Conservation (phyloP, 2,888 invertebrate genomes). For the Eupeodes luniger region DNA sequence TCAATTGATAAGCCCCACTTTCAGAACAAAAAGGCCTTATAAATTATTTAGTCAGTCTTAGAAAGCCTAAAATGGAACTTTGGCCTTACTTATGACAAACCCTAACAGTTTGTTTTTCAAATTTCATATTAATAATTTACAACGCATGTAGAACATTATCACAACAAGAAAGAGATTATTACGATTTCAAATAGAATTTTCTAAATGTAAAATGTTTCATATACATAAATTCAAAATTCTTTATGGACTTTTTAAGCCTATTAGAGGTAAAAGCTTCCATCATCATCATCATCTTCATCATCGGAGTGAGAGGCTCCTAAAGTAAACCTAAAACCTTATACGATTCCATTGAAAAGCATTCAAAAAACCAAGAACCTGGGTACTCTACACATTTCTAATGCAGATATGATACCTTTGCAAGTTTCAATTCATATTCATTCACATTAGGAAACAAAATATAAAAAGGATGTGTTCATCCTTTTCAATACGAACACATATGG, state of each 20-base stretch:
- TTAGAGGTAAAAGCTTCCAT: constrained; percentile 4
- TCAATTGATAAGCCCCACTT: no score
- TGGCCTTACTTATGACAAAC: no score
- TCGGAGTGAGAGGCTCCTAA: neutral
- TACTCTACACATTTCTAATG: neutral
- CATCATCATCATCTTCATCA: no score
- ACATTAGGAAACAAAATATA: neutral
- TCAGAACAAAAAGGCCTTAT: no score
- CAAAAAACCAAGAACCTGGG: neutral
- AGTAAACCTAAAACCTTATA: neutral
- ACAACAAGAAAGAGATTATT: neutral
- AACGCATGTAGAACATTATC: neutral
- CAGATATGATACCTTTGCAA: constrained; percentile 1
- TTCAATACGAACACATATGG: neutral
- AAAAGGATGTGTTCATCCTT: neutral
- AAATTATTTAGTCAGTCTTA: no score
- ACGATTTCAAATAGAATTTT: neutral
- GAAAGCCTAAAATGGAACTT: no score
- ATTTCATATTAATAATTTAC: neutral
- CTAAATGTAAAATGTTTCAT: constrained; percentile 4
- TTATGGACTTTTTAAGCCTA: constrained; percentile 8
- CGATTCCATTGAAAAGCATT: neutral
- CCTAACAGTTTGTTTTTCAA: neutral
- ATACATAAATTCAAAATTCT: constrained; percentile 1
- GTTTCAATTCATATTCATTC: constrained; percentile 17